Evolutionary conservation across 2,113 vertebrate species (phyloP).

Genomic region (Xenopus tropicalis): UCB_Xtro_10.0 CM004446.2:8780501-8781000

Average conservation of each 20-base stretch:
- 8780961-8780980: no score
- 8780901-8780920: no score
- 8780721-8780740: not conserved
- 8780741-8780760: conserved; percentile 7
- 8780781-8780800: not conserved
- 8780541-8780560: conserved; percentile 3
- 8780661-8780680: conserved; percentile 37
- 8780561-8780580: conserved; percentile 51
- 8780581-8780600: conserved; percentile 55
- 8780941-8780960: no score
- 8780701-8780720: not conserved
- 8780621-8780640: conserved; percentile 65
- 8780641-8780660: conserved; percentile 52
- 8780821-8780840: no score
- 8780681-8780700: conserved; percentile 29
- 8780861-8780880: no score
- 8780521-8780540: not conserved
- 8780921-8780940: no score
- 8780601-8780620: conserved; percentile 64
- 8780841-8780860: no score
- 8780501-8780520: conserved; percentile 56
- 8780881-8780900: no score
- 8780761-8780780: not conserved
- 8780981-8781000: not conserved
- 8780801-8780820: no score